A percentile compares a stretch with the other conserved stretches of the same genome.
phyloP scores from a whole-genome alignment of 2,888 invertebrate species.

The Sminthurides aquaticus region DNA sequence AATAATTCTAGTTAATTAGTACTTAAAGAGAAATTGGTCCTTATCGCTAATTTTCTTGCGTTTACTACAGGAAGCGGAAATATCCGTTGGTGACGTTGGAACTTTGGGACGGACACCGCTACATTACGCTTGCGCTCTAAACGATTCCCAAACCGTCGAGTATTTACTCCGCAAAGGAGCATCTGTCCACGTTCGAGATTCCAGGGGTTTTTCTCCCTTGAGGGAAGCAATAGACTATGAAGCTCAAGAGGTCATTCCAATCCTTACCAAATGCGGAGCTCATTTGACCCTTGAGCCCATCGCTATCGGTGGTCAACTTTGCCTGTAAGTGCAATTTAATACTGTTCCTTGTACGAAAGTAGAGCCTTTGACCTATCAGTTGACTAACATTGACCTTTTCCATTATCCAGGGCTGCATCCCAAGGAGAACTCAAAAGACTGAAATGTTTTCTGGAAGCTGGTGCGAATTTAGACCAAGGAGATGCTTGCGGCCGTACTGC shows the following conservation, averaged over 20 bases:
- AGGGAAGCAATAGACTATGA: slow-evolving; percentile 62
- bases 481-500: slow-evolving; percentile 62
- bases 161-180: slow-evolving; percentile 70
- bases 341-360: slow-evolving; percentile 1
- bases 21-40: too few species aligned
- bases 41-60: too few species aligned
- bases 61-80: slow-evolving; percentile 37
- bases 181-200: slow-evolving; percentile 70
- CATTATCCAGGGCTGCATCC: slow-evolving; percentile 44
- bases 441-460: slow-evolving; percentile 58
- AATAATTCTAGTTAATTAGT: not conserved
- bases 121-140: slow-evolving; percentile 69
- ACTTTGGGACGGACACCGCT: slow-evolving; percentile 62
- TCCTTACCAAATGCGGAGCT: slow-evolving; percentile 67
- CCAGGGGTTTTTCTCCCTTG: slow-evolving; percentile 62
- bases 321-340: slow-evolving; percentile 47
- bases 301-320: slow-evolving; percentile 60
- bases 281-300: slow-evolving; percentile 57
- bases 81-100: slow-evolving; percentile 31
- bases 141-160: slow-evolving; percentile 60
- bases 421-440: slow-evolving; percentile 55
- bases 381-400: slow-evolving; percentile 3
- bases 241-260: slow-evolving; percentile 57
- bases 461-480: slow-evolving; percentile 57
- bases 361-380: slow-evolving; percentile 2